Evolutionary conservation across 1,140 invertebrate species (phyloP), one percentile per base, ranked within the genome.

Genomic region (Apis laboriosa): DNA sequence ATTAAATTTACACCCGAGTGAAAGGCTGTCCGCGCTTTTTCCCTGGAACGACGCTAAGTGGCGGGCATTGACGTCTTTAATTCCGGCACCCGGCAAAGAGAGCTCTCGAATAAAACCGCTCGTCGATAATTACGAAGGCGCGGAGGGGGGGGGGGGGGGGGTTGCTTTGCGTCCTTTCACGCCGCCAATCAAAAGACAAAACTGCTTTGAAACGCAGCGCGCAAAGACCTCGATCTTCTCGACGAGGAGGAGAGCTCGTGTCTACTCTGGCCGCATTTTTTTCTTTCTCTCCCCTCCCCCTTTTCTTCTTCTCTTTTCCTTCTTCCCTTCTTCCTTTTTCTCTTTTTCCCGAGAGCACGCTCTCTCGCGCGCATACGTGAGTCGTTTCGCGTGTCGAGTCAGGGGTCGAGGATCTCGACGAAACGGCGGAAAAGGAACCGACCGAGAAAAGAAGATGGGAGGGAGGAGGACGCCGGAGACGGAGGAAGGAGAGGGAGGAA

Each of bases 301-400:
- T 34, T 56, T n/a, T 60, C 19, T 60, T 7, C 2, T 60, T 43
- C 24, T 43, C 4, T 19, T 9, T 34, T 28, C 24, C 15, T 15
- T 63, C 72, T 77, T 66, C 83, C 66, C 9, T 2, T 67, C 19
- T 2, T 0, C 5, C 19, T 49, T 0, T 8, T 19, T 5, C 2
- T 19, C 34, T 13, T 11, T 7, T 19, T 1, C 9, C 77, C 66
- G 80, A 86, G 84, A 78, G 64, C 63, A 56, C 74, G 63, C 77
- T 73, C 53, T 60, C 61, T n/a, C 24, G 5, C 49, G n/a, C 72
- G 64, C 77, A 70, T 73, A 79, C 70, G 70, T 66, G 83, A 78
- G 85, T 85, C 60, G 83, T 87, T 82, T 82, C 55, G 71, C 68
- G 74, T 84, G 81, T 80, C 68, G 63, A 56, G 71, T 11, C 34